These are phyloP conservation scores for Bruchidius siliquastri DNA, from an alignment of 2,888 invertebrate species.

Conservation along the genomic window DNA sequence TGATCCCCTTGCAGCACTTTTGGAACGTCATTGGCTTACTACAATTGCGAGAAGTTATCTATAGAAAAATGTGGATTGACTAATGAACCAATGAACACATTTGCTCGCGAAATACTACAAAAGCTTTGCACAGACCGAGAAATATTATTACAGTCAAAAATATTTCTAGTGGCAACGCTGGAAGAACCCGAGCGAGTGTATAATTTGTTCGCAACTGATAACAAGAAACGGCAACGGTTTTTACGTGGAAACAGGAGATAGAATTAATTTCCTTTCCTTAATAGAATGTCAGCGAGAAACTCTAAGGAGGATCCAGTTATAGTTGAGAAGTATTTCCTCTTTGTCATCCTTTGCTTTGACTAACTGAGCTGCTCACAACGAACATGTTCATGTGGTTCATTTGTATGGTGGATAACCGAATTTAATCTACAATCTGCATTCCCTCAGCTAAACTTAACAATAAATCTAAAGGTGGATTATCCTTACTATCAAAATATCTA, in stretches of 20 bases:
- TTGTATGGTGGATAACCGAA: neutral
- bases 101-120: too few relatives aligned
- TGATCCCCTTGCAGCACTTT: too few relatives aligned
- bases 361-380: neutral
- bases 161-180: conserved; percentile 1
- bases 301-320: neutral
- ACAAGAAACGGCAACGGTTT: conserved; percentile 41
- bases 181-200: neutral
- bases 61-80: too few relatives aligned
- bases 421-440: too few relatives aligned
- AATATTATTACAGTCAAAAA: neutral
- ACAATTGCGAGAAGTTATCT: too few relatives aligned
- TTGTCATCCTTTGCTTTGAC: neutral
- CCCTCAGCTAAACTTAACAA: too few relatives aligned
- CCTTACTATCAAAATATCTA: too few relatives aligned
- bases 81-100: too few relatives aligned
- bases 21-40: too few relatives aligned
- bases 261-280: conserved; percentile 27
- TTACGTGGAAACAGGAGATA: conserved; percentile 34
- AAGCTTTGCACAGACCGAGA: conserved; percentile 25
- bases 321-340: neutral
- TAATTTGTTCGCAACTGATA: conserved; percentile 5
- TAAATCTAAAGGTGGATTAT: too few relatives aligned
- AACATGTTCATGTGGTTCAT: neutral
- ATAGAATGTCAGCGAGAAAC: conserved; percentile 7